These are phyloP conservation scores for Meteorus colon DNA, from an alignment of 2,888 invertebrate species.

Conservation along the genomic window DNA sequence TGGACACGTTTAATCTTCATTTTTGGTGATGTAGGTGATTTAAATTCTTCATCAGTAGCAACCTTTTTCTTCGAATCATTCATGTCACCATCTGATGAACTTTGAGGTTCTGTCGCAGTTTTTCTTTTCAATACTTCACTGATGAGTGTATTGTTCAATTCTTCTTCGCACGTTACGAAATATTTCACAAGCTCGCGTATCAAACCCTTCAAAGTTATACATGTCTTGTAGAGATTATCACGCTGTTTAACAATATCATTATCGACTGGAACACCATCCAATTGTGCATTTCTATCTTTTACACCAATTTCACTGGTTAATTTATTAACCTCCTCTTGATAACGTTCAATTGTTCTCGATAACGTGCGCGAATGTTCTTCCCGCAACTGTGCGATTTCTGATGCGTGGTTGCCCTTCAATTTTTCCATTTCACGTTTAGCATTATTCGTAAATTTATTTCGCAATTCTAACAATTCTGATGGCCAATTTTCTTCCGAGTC, in stretches of 20 bases:
- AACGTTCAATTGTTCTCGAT: constrained; percentile 58
- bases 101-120: constrained; percentile 43
- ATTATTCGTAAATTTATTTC: constrained; percentile 83
- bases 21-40: constrained; percentile 52
- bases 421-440: constrained; percentile 78
- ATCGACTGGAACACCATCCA: background rate
- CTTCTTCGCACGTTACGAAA: constrained; percentile 85
- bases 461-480: constrained; percentile 81
- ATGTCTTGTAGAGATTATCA: constrained; percentile 80
- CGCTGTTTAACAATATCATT: constrained; percentile 67
- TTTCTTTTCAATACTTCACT: constrained; percentile 77
- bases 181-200: constrained; percentile 83
- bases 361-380: constrained; percentile 60
- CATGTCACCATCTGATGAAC: constrained; percentile 52
- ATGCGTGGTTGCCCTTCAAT: constrained; percentile 76
- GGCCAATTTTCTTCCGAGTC: constrained; percentile 85
- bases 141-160: constrained; percentile 84
- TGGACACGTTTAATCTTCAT: constrained; percentile 77
- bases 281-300: constrained; percentile 28
- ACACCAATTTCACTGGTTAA: constrained; percentile 47
- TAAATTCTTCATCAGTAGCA: constrained; percentile 24
- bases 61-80: constrained; percentile 45
- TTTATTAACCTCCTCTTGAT: constrained; percentile 60
- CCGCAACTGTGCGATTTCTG: constrained; percentile 76
- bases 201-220: constrained; percentile 79